phyloP scores from a whole-genome alignment of 2,113 vertebrate genomes.

The Laterallus jamaicensis region DNA sequence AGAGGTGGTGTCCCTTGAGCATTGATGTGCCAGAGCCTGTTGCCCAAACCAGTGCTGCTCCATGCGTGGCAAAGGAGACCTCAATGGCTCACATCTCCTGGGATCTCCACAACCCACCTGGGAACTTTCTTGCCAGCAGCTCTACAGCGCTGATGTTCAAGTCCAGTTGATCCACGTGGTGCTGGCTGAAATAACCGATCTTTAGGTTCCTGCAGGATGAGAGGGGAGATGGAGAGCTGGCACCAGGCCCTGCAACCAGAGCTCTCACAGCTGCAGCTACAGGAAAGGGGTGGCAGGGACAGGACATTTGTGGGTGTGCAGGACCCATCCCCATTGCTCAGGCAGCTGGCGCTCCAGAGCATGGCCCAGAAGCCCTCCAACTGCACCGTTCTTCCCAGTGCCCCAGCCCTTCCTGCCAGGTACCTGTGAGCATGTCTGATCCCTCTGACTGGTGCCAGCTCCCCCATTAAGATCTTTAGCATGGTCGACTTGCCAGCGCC shows the following conservation, averaged over 20 bases:
- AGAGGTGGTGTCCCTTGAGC: neutral
- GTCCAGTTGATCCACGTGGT: conserved; percentile 97
- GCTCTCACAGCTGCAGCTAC: neutral
- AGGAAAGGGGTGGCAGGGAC: neutral
- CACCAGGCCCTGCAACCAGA: neutral
- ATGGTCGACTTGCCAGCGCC: conserved; percentile 95
- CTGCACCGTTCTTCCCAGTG: neutral
- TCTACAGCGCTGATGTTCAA: conserved; percentile 93
- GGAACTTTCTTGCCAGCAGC: conserved; percentile 90
- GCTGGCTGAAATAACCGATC: conserved; percentile 97
- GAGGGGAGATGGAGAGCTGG: neutral
- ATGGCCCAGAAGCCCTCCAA: neutral
- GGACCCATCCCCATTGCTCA: accelerated
- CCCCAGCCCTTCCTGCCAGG: neutral
- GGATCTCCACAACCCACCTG: conserved; percentile 76
- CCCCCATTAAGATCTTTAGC: conserved; percentile 95
- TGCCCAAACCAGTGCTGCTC: neutral
- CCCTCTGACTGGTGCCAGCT: conserved; percentile 86
- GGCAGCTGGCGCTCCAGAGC: neutral
- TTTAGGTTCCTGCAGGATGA: conserved; percentile 87
- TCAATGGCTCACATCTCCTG: neutral
- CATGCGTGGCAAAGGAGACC: neutral
- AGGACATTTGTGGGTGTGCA: neutral
- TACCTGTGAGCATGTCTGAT: conserved; percentile 93
- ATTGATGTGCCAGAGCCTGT: neutral